Conservation (phyloP, 2,888 invertebrate species). For the Drosophila maculinotata region DNA sequence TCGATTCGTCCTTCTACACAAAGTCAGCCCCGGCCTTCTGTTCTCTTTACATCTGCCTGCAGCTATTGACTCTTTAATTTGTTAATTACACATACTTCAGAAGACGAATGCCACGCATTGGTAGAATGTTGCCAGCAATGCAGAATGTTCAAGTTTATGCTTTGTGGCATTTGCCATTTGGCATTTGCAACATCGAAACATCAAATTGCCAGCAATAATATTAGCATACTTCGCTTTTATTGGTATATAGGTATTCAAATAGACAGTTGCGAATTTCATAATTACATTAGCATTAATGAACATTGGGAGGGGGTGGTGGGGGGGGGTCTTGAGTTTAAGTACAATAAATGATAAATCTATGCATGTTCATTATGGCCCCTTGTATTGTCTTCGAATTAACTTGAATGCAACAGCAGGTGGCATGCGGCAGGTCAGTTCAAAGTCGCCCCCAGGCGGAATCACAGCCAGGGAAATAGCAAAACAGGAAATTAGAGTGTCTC, state of each 20-base stretch:
- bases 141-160: conserved; percentile 10
- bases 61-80: conserved; percentile 25
- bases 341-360: conserved; percentile 56
- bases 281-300: conserved; percentile 59
- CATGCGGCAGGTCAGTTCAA: conserved; percentile 17
- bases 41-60: conserved; percentile 1
- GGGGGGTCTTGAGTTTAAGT: conserved; percentile 10
- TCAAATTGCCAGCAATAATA: conserved; percentile 37
- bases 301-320: neutral
- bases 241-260: conserved; percentile 16
- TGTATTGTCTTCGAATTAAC: conserved; percentile 32
- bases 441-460: conserved; percentile 1
- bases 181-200: neutral
- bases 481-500: conserved; percentile 59
- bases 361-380: conserved; percentile 54
- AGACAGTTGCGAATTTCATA: conserved; percentile 53
- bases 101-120: conserved; percentile 3
- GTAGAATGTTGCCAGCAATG: too few species aligned
- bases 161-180: conserved; percentile 19
- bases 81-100: conserved; percentile 38
- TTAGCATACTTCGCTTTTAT: conserved; percentile 45
- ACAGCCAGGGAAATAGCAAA: conserved; percentile 25
- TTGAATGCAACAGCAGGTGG: conserved; percentile 24
- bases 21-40: neutral
- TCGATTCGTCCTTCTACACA: neutral